Evolutionary conservation across 2,797 vertebrate genomes (phyloP).

Genomic region (Salmo trutta): DNA sequence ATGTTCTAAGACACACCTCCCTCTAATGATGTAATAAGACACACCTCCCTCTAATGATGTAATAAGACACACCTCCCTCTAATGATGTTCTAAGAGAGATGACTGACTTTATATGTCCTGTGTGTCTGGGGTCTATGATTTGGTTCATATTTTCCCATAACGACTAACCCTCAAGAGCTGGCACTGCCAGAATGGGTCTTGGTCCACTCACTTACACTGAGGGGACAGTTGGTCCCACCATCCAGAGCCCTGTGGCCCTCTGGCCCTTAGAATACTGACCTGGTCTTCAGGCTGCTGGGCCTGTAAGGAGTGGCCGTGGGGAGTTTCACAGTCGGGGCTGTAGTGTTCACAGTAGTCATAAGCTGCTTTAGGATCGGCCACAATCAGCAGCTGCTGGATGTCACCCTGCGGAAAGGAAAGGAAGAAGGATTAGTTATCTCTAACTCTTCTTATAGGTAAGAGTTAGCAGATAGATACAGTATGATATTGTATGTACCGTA

Average conservation of each 20-base stretch:
- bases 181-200: background rate
- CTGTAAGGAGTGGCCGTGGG: constrained; percentile 82
- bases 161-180: too few species aligned
- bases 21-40: too few species aligned
- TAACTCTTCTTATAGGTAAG: too few species aligned
- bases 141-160: too few species aligned
- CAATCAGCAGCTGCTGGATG: constrained; percentile 94
- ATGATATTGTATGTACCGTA: background rate
- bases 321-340: constrained; percentile 92
- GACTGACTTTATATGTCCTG: too few species aligned
- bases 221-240: background rate
- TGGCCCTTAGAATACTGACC: constrained; percentile 65
- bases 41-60: too few species aligned
- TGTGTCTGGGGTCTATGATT: too few species aligned
- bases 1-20: too few species aligned
- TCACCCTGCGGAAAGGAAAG: constrained; percentile 81
- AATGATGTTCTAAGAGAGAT: too few species aligned
- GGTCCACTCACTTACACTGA: background rate
- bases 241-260: constrained; percentile 2
- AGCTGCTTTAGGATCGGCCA: constrained; percentile 88
- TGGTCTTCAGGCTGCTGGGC: constrained; percentile 93
- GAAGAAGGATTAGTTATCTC: background rate
- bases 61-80: too few species aligned
- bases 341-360: constrained; percentile 98
- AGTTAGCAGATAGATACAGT: background rate